Evolutionary conservation across 2,888 invertebrate genomes (phyloP), one percentile per base, ranked within the genome.

Genomic region (Apotomis betuletana): DNA sequence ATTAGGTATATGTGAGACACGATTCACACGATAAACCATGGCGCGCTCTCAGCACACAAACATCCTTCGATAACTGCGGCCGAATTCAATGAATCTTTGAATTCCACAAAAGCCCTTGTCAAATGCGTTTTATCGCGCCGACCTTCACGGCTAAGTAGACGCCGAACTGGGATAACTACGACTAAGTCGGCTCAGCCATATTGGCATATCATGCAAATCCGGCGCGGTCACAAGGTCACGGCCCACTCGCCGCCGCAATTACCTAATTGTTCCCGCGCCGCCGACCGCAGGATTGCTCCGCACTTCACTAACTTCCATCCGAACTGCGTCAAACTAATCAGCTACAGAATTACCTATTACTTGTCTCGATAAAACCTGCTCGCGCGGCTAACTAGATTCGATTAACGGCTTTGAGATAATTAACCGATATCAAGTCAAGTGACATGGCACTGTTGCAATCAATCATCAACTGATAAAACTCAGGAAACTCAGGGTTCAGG

Each of bases 171-270:
- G 60, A 68, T 41, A 54, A 60, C 41, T 41, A 38, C 9, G 59
- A 27, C 58, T 58, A 6, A 49, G 41, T 27, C 41, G 5, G 41
- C 41, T 12, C 12, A 38, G 58, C 38, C 58, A 58, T 68, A 60
- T 38, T 52, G 67, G n/a, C 41, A n/a, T 52, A 44, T 52, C 52
- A 68, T 68, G 59, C 60, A 60, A 68, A 68, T 68, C 60, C 60
- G 12, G n/a, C 65, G 67, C 59, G 59, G 60, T 44, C 59, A 60
- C n/a, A 52, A 68, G 60, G 67, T n/a, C 67, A 10, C 67, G 12
- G 51, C 67, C 64, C 62, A 57, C 65, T 65, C 36, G 5, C 41
- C 52, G 8, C 52, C 67, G 49, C 59, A 52, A 68, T 54, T 52
- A 44, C 60, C 60, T 44, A 59, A 6, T 68, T 68, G 52, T 60